Evolutionary conservation across 2,888 invertebrate species (phyloP), one percentile per base, ranked within the genome.

Genomic region (Hydrotaea diabolus): DNA sequence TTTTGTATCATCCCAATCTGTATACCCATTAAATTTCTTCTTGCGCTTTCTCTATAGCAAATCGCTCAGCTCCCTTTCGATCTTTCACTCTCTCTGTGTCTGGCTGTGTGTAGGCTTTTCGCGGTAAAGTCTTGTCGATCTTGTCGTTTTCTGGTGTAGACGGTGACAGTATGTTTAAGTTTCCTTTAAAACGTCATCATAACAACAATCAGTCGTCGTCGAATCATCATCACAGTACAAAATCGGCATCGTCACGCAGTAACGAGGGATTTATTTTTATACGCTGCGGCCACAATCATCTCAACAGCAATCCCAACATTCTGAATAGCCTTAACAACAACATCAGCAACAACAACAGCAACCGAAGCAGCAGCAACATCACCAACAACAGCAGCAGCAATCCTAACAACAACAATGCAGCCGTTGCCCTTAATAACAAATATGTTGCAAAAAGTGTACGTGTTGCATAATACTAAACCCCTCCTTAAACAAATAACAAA

Each of bases 261-360:
- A 88, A 88, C 86, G 88, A 89, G 85, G 89, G 88, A 83, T 87
- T 89, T 83, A 88, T 88, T 75, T 87, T 77, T 80, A 83, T 87
- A 79, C 86, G 85, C 36, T 86, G 86, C 83, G 86, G 86, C 71
- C 83, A 87, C 81, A 86, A 39, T 55, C 74, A 78, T 62, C 49
- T 71, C 21, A 78, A 78, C 43, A 78, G 69, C 19, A 71, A 9
- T n/a, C 64, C 39, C n/a, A 46, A 15, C 1, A 62, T 49, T 39
- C 69, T 5, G n/a, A 71, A 26, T 23, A 39, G 21, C 39, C 0
- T 23, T 13, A 72, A 62, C 69, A 71, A 5, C 49, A 71, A n/a
- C 23, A 46, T 21, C 36, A 49, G 59, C 13, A 75, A 23, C 64
- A 84, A 71, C 71, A 77, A 75, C 53, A 75, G 55, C 77, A 74